Evolutionary conservation across 1,140 invertebrate species (phyloP), one percentile per base, ranked within the genome.

Genomic region (Araneus ventricosus): DNA sequence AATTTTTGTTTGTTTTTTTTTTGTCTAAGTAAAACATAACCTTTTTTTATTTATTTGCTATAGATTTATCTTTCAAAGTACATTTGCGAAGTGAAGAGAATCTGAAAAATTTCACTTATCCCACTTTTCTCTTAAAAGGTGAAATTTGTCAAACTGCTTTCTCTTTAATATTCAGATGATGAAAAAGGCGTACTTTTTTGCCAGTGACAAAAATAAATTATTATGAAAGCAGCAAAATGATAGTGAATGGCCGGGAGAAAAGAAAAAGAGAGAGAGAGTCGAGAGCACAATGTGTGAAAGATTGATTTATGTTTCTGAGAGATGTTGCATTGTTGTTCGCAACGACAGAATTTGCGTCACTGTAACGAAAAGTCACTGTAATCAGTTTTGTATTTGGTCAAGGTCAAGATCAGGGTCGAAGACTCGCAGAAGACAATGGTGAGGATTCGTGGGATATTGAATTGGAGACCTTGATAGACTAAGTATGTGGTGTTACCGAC

Each of bases 321-420:
- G 17, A 10, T 70, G 27, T 75, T 75, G 67, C 67, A 75, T 75
- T 75, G 67, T 75, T 75, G 27, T 75, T 37, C 8, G 30, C 30
- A 75, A 75, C 4, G 30, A 30, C 27, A 30, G 34, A 75, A 34
- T 75, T 75, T 17, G 67, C 27, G 30, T 14, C 27, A 75, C 67
- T 75, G 67, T 37, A 75, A 75, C 67, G 27, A 75, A 75, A 20
- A 75, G 27, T 1, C 30, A 17, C 7, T 30, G 27, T 30, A 75
- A 75, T 75, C 14, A n/a, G 27, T 30, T 75, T 75, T 75, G 27
- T 30, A 75, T 30, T 2, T 75, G 30, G 67, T 37, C 30, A 75
- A 75, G 67, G 67, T 8, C 67, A 75, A 75, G 67, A 37, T 75
- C 67, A 75, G 27, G 67, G 67, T 75, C 14, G 34, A 34, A 75